Conservation (phyloP, 2,797 vertebrate genomes). For the Setipinna tenuifilis region DNA sequence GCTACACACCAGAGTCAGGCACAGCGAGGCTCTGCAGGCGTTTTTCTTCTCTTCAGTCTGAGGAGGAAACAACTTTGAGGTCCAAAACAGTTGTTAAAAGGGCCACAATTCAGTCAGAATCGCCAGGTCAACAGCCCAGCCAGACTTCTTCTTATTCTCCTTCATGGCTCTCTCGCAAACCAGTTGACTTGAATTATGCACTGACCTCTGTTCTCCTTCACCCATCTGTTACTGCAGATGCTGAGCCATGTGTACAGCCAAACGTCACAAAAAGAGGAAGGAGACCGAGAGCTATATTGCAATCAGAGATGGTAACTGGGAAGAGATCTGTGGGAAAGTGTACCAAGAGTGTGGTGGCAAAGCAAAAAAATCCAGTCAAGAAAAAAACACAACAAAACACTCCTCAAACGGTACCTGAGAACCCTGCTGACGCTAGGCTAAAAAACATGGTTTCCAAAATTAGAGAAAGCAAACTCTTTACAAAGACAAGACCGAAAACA, state of each 20-base stretch:
- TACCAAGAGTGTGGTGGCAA: neutral
- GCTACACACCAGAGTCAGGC: constrained; percentile 37
- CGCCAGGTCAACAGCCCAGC: neutral
- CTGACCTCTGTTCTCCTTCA: constrained; percentile 32
- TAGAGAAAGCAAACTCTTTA: neutral
- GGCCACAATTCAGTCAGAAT: neutral
- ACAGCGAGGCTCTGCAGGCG: constrained; percentile 61
- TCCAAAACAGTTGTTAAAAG: neutral
- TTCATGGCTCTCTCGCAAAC: constrained; percentile 53
- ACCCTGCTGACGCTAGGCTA: neutral
- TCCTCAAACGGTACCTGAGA: neutral
- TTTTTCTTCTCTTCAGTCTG: constrained; percentile 66
- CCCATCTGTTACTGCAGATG: neutral
- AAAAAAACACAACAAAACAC: neutral
- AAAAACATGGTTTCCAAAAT: neutral
- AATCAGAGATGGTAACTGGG: neutral
- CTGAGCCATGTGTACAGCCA: neutral
- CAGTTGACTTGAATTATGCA: constrained; percentile 50
- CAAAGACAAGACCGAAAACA: neutral
- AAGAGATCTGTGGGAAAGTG: neutral
- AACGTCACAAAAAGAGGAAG: neutral
- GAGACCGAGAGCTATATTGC: neutral
- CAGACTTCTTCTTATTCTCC: neutral
- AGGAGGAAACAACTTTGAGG: constrained; percentile 24
- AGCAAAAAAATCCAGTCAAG: neutral